Evolutionary conservation across 2,113 vertebrate species (phyloP).

Genomic region (Globicephala melas): DNA sequence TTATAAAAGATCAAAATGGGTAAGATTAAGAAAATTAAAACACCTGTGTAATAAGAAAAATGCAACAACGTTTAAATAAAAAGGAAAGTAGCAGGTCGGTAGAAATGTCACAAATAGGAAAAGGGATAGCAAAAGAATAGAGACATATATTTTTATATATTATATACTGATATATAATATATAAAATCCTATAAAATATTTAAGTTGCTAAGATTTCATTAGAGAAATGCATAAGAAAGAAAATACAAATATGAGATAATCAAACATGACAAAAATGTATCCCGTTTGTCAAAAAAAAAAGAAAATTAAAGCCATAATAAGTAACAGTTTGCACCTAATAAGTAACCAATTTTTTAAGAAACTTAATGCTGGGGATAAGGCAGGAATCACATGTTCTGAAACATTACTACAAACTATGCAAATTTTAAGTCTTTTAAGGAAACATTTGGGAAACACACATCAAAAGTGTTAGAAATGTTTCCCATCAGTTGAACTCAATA

Average conservation of each 20-base stretch:
- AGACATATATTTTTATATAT: not conserved
- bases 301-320: not conserved
- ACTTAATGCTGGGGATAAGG: not conserved
- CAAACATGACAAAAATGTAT: not conserved
- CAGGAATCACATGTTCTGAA: not conserved
- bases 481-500: not conserved
- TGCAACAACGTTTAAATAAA: not conserved
- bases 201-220: not conserved
- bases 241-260: not conserved
- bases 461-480: constrained; percentile 3
- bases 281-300: not conserved
- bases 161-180: not conserved
- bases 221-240: not conserved
- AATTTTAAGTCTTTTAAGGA: not conserved
- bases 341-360: not conserved
- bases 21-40: constrained; percentile 21
- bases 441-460: not conserved
- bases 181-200: not conserved
- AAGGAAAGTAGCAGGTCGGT: not conserved
- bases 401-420: not conserved
- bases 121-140: not conserved
- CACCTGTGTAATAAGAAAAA: not conserved
- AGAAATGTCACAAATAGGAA: not conserved
- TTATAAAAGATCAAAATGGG: not conserved
- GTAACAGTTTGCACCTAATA: not conserved